A percentile compares a stretch with the other conserved stretches of the same genome.
Conservation (phyloP, 2,888 invertebrate species). For the Drosophila borborema region DNA sequence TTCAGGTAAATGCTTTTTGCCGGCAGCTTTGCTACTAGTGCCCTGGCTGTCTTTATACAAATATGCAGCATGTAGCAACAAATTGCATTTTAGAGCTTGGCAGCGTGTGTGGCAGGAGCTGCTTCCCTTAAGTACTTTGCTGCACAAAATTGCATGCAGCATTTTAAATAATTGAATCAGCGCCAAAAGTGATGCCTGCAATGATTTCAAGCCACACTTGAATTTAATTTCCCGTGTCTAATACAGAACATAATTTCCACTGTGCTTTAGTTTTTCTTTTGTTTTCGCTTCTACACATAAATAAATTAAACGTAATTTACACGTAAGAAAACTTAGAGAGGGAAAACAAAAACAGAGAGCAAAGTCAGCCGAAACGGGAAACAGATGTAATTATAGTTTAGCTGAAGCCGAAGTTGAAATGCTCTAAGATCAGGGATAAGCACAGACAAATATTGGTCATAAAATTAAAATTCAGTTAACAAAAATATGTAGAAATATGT, state of each 20-base stretch:
- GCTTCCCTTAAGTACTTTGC: slow-evolving; percentile 38
- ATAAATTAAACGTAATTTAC: slow-evolving; percentile 60
- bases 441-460: too few relatives aligned
- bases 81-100: slow-evolving; percentile 59
- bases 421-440: neutral
- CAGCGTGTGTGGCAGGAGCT: neutral
- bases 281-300: slow-evolving; percentile 33
- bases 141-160: slow-evolving; percentile 56
- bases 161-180: slow-evolving; percentile 71
- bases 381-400: neutral
- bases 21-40: slow-evolving; percentile 17
- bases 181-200: slow-evolving; percentile 42
- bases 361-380: slow-evolving; percentile 11
- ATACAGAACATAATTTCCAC: slow-evolving; percentile 39
- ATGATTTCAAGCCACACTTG: slow-evolving; percentile 46
- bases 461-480: too few relatives aligned
- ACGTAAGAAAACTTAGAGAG: slow-evolving; percentile 17
- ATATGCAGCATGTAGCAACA: slow-evolving; percentile 60
- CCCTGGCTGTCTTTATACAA: slow-evolving; percentile 37
- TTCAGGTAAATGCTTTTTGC: slow-evolving; percentile 42
- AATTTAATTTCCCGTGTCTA: slow-evolving; percentile 54
- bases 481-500: too few relatives aligned
- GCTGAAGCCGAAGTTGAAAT: neutral
- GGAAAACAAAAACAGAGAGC: neutral
- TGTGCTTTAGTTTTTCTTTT: neutral